Conservation (phyloP, 1,140 invertebrate genomes). For the Mercenaria mercenaria region DNA sequence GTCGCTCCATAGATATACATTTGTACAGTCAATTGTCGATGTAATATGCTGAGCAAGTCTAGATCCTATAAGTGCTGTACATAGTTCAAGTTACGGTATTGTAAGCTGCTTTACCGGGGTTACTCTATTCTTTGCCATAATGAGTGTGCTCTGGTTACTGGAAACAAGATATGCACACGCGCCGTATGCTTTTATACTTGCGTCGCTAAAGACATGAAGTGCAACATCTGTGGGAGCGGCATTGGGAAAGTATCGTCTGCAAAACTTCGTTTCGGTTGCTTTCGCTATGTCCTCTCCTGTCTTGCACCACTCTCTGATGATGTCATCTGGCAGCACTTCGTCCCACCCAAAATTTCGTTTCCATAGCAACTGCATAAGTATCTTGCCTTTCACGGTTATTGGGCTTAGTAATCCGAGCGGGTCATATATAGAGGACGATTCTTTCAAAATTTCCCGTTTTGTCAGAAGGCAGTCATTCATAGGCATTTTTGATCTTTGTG, state of each 20-base stretch:
- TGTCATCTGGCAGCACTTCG: not conserved
- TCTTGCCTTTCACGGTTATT: not conserved
- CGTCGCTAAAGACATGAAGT: not conserved
- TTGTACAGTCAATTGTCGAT: not conserved
- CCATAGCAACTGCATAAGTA: not conserved
- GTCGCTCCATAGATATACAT: not conserved
- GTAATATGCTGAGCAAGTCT: not conserved
- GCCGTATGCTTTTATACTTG: not conserved
- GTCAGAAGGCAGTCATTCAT: not conserved
- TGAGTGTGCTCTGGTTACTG: not conserved
- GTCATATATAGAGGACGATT: not conserved
- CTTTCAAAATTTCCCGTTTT: not conserved
- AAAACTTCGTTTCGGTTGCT: too few relatives aligned
- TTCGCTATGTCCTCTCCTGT: too few relatives aligned
- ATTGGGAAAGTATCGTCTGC: not conserved
- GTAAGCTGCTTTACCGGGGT: not conserved
- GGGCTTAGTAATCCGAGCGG: not conserved
- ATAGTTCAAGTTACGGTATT: not conserved
- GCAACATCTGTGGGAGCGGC: not conserved
- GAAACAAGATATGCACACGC: not conserved
- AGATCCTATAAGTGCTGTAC: not conserved
- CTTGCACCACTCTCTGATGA: not conserved
- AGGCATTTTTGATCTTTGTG: not conserved
- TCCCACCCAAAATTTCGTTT: not conserved
- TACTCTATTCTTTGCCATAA: constrained; percentile 19